Evolutionary conservation across 53 echinoderm and acorn worm species (phyloP).

Genomic region (Temnopleurus reevesii): DNA sequence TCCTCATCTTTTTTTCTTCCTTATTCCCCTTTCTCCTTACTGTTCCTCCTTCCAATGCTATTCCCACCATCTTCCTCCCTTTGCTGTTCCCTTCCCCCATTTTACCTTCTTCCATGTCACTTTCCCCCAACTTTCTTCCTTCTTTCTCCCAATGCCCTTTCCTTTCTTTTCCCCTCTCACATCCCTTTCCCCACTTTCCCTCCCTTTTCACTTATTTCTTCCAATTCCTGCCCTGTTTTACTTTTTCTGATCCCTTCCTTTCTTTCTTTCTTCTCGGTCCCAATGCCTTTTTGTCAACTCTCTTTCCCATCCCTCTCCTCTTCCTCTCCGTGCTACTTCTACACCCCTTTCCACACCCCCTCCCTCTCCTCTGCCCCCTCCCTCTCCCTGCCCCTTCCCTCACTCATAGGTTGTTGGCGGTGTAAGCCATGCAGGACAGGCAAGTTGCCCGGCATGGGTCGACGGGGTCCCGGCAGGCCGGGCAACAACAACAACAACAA

Average conservation of each 20-base stretch:
- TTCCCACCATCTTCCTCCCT: neutral
- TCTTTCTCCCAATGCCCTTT: neutral
- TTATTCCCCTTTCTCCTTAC: too few species aligned
- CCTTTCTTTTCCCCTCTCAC: neutral
- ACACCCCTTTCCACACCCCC: neutral
- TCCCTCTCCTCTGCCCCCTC: neutral
- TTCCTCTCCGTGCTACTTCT: neutral
- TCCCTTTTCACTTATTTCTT: neutral
- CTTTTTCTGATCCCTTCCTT: too few species aligned
- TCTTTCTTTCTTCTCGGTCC: neutral
- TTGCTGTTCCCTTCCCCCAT: too few species aligned
- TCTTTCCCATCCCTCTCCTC: neutral
- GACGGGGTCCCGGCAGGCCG: slow-evolving; percentile 46
- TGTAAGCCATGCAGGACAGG: slow-evolving; percentile 89
- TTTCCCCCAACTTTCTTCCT: neutral
- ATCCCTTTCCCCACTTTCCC: neutral
- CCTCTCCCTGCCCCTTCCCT: neutral
- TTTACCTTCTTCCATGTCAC: too few species aligned
- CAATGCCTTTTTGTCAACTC: neutral
- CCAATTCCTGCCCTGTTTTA: too few species aligned
- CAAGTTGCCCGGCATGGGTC: slow-evolving; percentile 66
- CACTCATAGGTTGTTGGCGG: slow-evolving; percentile 75
- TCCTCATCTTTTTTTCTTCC: too few species aligned
- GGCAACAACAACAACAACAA: slow-evolving; percentile 3
- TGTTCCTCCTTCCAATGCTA: too few species aligned